Evolutionary conservation across 2,888 invertebrate species (phyloP).

Genomic region (Drosophila anomelani): DNA sequence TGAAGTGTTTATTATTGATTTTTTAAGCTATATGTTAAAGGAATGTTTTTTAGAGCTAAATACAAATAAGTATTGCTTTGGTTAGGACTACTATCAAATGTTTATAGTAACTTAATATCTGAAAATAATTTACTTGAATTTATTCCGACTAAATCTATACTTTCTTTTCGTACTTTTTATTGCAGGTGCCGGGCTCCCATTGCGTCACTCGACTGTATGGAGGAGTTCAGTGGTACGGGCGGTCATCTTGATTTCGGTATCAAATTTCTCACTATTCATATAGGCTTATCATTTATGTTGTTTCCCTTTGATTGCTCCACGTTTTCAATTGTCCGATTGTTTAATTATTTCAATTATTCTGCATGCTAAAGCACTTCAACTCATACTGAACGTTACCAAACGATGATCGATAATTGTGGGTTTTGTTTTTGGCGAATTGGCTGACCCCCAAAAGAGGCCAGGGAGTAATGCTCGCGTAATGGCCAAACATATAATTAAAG

Average conservation of each 20-base stretch:
- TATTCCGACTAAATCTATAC: background rate
- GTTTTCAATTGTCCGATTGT: constrained; percentile 21
- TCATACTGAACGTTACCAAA: constrained; percentile 15
- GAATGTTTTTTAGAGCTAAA: too few relatives aligned
- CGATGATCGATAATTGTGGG: constrained; percentile 19
- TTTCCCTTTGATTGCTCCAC: constrained; percentile 42
- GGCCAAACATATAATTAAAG: constrained; percentile 32
- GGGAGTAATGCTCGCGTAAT: constrained; percentile 16
- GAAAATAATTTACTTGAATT: background rate
- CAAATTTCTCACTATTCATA: constrained; percentile 82
- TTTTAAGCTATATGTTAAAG: too few relatives aligned
- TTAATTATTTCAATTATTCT: constrained; percentile 27
- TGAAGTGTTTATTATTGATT: too few relatives aligned
- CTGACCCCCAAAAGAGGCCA: background rate
- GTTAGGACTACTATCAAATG: too few relatives aligned
- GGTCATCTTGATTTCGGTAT: constrained; percentile 86
- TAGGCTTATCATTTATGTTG: constrained; percentile 70
- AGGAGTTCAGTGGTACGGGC: constrained; percentile 92
- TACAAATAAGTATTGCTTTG: too few relatives aligned
- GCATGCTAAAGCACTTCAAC: constrained; percentile 23
- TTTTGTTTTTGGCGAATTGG: constrained; percentile 25
- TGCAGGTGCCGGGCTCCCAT: constrained; percentile 95
- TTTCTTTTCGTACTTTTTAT: background rate
- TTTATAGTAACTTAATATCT: background rate
- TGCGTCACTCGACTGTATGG: constrained; percentile 97